These are phyloP conservation scores for Spodoptera littoralis DNA, from an alignment of 2,888 invertebrate genomes.

Conservation along the genomic window DNA sequence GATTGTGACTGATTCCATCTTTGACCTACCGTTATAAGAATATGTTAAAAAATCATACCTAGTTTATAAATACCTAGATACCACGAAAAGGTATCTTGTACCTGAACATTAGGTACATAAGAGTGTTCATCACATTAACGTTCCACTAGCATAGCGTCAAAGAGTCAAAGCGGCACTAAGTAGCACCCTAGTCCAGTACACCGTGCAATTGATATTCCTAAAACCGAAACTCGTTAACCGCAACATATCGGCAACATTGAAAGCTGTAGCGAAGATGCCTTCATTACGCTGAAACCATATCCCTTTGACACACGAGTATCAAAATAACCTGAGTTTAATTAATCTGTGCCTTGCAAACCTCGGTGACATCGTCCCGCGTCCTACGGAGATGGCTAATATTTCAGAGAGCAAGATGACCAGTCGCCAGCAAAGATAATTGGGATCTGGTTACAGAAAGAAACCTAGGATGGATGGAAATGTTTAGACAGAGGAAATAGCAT, in stretches of 20 bases:
- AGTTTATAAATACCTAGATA: too few species aligned
- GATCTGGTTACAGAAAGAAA: conserved; percentile 73
- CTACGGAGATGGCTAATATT: conserved; percentile 70
- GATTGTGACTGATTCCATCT: too few species aligned
- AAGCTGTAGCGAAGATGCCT: conserved; percentile 71
- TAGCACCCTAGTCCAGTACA: conserved; percentile 11
- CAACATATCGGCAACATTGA: conserved; percentile 49
- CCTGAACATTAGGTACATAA: too few species aligned
- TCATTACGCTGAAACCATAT: conserved; percentile 78
- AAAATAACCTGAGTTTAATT: conserved; percentile 80
- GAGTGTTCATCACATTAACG: background rate
- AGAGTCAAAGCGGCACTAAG: conserved; percentile 22
- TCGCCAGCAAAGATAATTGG: conserved; percentile 74
- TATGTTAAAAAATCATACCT: too few species aligned
- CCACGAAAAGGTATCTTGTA: too few species aligned
- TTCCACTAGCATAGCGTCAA: too few species aligned
- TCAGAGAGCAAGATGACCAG: conserved; percentile 78
- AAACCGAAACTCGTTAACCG: conserved; percentile 36
- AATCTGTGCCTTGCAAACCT: conserved; percentile 67
- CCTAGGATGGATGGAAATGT: conserved; percentile 56
- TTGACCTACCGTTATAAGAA: too few species aligned
- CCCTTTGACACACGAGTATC: conserved; percentile 79
- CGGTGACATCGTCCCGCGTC: conserved; percentile 61
- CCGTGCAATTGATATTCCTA: conserved; percentile 24
- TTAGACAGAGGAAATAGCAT: conserved; percentile 6